Evolutionary conservation across 2,113 vertebrate species (phyloP), one percentile per base, ranked within the genome.

Genomic region (Ardeotis arabs): DNA sequence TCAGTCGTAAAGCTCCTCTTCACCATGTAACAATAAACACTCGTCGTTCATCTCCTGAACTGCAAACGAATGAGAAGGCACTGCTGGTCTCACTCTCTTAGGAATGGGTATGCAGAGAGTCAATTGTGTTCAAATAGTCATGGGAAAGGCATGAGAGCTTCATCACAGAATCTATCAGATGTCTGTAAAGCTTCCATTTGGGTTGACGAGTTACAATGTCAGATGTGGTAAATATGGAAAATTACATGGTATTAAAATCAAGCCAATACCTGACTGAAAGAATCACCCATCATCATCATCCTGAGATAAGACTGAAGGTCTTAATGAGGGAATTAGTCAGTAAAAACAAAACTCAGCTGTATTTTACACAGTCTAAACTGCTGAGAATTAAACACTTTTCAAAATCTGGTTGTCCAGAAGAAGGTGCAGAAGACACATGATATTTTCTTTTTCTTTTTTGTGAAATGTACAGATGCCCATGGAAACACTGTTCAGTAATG

Each of bases 101-200:
- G 20, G 24, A 84, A 67, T 0, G 0, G 1, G 2, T 23, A 75
- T 10, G 25, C 28, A 72, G 23, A 55, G 3, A 0, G 24, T 39
- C 50, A 79, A 0, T 8, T 15, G 24, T n/a, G 49, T 58, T n/a
- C 50, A 69, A 49, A 68, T 4, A 44, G 23, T 31, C 33, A 39
- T 7, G 19, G 33, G 47, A 72, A 90, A 59, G 18, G 35, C 35
- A 49, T 7, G 16, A 83, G 20, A 73, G 21, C 31, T 37, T 89
- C 47, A 37, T 58, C 31, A 89, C 28, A 78, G 45, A 86, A 37
- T 31, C 45, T 70, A 24, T 33, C 41, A 67, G 28, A 45, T 24
- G 25, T 4, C 17, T 67, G 14, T 55, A 91, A 70, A 50, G 9
- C 44, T 33, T 89, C 64, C n/a, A 70, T 90, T 66, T 56, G 52